Evolutionary conservation across 2,888 invertebrate genomes (phyloP), one percentile per base, ranked within the genome.

Genomic region (Clostera curtula): DNA sequence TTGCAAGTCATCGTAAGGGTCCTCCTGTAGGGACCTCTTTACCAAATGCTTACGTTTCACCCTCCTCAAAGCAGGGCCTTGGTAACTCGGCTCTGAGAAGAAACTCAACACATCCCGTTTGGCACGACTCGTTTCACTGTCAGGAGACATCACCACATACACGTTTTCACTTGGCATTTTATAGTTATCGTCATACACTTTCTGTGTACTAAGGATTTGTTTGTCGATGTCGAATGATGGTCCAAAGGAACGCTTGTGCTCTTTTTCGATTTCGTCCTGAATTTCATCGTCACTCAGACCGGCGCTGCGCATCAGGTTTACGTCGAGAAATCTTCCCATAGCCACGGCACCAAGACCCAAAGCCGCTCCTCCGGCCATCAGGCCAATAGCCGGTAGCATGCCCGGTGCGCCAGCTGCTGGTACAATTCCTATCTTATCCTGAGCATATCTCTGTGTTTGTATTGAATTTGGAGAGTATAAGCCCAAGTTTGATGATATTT

Each of bases 291-390:
- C 72, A 32, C 50, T 74, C 28, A 53, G 62, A 3, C 70, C 84
- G n/a, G 83, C 74, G 29, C 86, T 83, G 23, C 87, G 86, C 69
- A 89, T 80, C 9, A 89, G 67, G 45, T 89, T 88, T 0, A 88
- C 87, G 43, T 90, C 89, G 5, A 92, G 68, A 34, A 90, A 87
- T 40, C 91, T 84, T 5, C 92, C 92, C 34, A 93, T 88, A 0
- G 93, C 93, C 0, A 92, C 91, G 0, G 92, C 93, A 3, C 92
- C 93, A n/a, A 93, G 85, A 1, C 92, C 92, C 12, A 93, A 66
- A 2, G 93, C 93, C 0, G 93, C 93, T 7, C 93, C 93, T n/a
- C 93, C 92, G 5, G 93, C 92, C 52, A 93, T 89, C 4, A 93
- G 69, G 3, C 93, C 91, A 11, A 93, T 71, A 0, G 93, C 92